phyloP scores from a whole-genome alignment of 2,888 invertebrate species.

The Andrena chrysosceles region DNA sequence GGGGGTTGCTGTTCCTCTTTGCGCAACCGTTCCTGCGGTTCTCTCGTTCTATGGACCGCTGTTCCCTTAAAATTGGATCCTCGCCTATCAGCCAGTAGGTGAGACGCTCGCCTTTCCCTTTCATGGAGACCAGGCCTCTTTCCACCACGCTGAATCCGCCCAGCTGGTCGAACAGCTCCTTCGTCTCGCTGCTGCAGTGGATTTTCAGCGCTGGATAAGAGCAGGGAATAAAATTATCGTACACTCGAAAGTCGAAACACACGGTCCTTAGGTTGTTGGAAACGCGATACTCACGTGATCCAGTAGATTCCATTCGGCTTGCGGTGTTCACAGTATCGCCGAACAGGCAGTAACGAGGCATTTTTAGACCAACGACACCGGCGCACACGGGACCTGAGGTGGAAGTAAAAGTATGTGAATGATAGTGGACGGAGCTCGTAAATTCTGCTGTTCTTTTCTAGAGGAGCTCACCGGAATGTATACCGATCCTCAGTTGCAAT shows the following conservation, averaged over 20 bases:
- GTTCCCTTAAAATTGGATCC: slow-evolving; percentile 87
- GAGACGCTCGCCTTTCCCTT: slow-evolving; percentile 93
- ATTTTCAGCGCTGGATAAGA: slow-evolving; percentile 89
- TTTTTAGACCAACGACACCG: slow-evolving; percentile 96
- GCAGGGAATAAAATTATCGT: not conserved
- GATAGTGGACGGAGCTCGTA: not conserved
- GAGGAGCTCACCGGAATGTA: slow-evolving; percentile 91
- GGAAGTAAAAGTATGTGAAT: slow-evolving; percentile 11
- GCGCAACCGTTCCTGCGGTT: slow-evolving; percentile 81
- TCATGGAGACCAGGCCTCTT: slow-evolving; percentile 92
- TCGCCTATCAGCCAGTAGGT: slow-evolving; percentile 95
- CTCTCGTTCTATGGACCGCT: slow-evolving; percentile 86
- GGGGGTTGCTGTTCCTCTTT: slow-evolving; percentile 65
- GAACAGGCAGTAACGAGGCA: slow-evolving; percentile 97
- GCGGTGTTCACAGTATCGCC: slow-evolving; percentile 97
- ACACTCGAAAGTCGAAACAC: not conserved
- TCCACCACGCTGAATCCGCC: slow-evolving; percentile 92
- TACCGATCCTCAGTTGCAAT: slow-evolving; percentile 94
- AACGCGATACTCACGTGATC: slow-evolving; percentile 87
- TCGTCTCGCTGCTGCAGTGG: slow-evolving; percentile 92
- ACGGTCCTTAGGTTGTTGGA: not conserved
- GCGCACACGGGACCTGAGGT: slow-evolving; percentile 93
- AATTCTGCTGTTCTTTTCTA: not conserved
- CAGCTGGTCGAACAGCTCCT: slow-evolving; percentile 88
- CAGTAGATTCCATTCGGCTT: slow-evolving; percentile 94